Conservation (phyloP, 2,888 invertebrate genomes). For the Maniola hyperantus region DNA sequence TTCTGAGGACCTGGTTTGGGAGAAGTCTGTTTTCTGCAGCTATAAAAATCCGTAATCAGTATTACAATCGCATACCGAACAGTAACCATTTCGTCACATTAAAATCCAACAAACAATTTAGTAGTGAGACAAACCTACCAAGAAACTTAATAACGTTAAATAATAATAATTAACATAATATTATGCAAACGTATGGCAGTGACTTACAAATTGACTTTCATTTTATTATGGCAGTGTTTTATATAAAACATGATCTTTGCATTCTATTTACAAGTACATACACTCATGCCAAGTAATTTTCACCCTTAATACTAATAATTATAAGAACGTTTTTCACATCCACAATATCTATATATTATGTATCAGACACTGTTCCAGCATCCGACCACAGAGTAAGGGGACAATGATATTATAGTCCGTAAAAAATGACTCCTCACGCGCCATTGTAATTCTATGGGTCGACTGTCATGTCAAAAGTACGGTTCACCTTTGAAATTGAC, state of each 20-base stretch:
- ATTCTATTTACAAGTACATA: conserved; percentile 26
- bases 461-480: no score
- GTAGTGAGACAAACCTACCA: conserved; percentile 39
- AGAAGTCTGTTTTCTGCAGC: no score
- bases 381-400: no score
- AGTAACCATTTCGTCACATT: conserved; percentile 18
- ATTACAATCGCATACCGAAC: conserved; percentile 32
- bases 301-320: background rate
- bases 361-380: no score
- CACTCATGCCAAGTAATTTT: conserved; percentile 20
- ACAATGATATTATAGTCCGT: no score
- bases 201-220: conserved; percentile 35
- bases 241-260: conserved; percentile 1
- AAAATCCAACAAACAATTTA: conserved; percentile 20
- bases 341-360: background rate
- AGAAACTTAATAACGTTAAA: conserved; percentile 22
- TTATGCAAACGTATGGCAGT: conserved; percentile 41
- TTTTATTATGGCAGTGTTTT: conserved; percentile 41
- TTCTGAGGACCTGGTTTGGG: no score
- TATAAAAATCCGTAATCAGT: background rate
- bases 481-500: no score
- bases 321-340: background rate
- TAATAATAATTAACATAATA: conserved; percentile 26
- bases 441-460: no score
- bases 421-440: no score